Evolutionary conservation across 1,140 invertebrate genomes (phyloP), one percentile per base, ranked within the genome.

Genomic region (Asobara japonica): DNA sequence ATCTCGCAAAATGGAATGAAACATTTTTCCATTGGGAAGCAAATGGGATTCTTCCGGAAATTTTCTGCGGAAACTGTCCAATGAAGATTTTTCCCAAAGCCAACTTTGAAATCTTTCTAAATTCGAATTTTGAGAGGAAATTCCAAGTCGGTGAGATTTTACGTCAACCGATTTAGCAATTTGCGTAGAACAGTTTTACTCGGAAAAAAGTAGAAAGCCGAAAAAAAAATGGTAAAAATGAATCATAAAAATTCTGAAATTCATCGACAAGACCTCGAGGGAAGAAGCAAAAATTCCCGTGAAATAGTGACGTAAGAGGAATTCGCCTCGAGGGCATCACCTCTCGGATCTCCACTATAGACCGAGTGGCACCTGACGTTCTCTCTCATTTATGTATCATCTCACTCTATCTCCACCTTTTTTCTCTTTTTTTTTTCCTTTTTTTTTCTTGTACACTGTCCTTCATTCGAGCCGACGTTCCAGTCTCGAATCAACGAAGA

Each of bases 381-480:
- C 51, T 56, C 51, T 56, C 51, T 56, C 51, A 56, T 38, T 38
- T 45, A 56, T 10, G 25, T 22, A 10, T 56, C 51, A 56, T 51
- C 7, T 51, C 45, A 18, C 20, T 7, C 45, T 51, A 13, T 25
- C 22, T 56, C 22, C 22, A 7, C 13, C 22, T 56, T 25, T 22
- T 56, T 22, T 18, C 11, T 36, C 11, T 36, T 36, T 6, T 6
- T 36, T 5, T 36, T 36, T 36, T 36, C 11, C 31, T 60, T 60
- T 60, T 20, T 6, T 64, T 65, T 65, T 36, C 10, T 36, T 65
- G 29, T 22, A 36, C 31, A 33, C 62, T 41, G 64, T 66, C 64
- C 31, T 38, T 38, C 33, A 65, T 66, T 41, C 25, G 64, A 66
- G 25, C 22, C 61, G 61, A 56, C 20, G 51, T 56, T 56, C 51